Evolutionary conservation across 1,140 invertebrate genomes (phyloP).

Genomic region (Ridgeia piscesae): DNA sequence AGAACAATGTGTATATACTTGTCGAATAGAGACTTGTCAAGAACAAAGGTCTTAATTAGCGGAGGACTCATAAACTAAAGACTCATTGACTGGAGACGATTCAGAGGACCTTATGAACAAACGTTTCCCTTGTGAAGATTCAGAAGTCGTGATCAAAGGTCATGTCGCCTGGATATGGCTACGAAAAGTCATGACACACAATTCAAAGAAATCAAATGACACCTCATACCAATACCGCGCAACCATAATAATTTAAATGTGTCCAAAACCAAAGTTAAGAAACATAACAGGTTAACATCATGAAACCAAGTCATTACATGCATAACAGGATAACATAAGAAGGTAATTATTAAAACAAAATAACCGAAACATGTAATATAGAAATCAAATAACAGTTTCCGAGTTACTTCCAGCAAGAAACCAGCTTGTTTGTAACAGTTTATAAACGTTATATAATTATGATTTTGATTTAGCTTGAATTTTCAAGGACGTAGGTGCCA

Average conservation of each 20-base stretch:
- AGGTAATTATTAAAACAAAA: not conserved
- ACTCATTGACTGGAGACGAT: too few relatives aligned
- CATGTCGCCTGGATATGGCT: not conserved
- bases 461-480: too few relatives aligned
- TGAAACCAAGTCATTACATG: not conserved
- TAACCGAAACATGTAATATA: not conserved
- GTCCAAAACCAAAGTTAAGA: not conserved
- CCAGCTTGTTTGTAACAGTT: not conserved
- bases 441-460: not conserved
- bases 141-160: too few relatives aligned
- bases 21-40: too few relatives aligned
- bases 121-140: too few relatives aligned
- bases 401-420: not conserved
- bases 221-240: not conserved
- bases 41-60: too few relatives aligned
- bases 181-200: not conserved
- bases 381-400: not conserved
- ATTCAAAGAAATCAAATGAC: not conserved
- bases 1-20: too few relatives aligned
- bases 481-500: too few relatives aligned
- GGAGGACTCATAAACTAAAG: too few relatives aligned
- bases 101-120: too few relatives aligned
- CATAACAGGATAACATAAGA: not conserved
- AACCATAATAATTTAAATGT: not conserved
- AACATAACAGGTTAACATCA: not conserved